These are phyloP conservation scores for Drosophila cyrtoloma DNA, from an alignment of 2,888 invertebrate species.

Conservation along the genomic window DNA sequence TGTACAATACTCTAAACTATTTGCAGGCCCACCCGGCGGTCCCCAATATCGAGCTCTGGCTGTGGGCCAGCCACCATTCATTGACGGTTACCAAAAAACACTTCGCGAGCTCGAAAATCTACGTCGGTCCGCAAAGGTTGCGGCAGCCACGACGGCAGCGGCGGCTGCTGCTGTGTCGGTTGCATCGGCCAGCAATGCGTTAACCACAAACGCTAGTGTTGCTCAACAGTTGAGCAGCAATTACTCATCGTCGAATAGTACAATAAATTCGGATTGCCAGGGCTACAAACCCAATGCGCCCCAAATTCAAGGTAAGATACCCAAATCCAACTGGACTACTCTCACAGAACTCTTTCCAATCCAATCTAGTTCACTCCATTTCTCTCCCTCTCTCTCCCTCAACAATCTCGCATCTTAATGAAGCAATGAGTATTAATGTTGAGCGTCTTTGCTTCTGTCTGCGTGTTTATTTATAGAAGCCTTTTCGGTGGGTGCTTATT, in stretches of 20 bases:
- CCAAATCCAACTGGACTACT: not conserved
- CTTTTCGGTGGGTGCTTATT: not conserved
- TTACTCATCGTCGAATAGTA: slow-evolving; percentile 85
- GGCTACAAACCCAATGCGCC: slow-evolving; percentile 88
- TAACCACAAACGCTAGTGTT: slow-evolving; percentile 67
- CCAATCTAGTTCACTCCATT: not conserved
- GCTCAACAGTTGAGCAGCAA: slow-evolving; percentile 80
- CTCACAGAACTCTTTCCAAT: not conserved
- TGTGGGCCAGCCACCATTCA: slow-evolving; percentile 90
- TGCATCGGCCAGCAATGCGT: slow-evolving; percentile 39
- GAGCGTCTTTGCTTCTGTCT: not conserved
- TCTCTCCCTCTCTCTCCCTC: not conserved
- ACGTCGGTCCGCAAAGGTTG: slow-evolving; percentile 86
- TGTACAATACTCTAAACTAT: not conserved
- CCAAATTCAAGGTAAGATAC: slow-evolving; percentile 84
- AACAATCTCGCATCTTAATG: not conserved
- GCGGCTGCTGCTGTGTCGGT: slow-evolving; percentile 61
- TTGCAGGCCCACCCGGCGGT: slow-evolving; percentile 87
- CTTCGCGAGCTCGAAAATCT: slow-evolving; percentile 90
- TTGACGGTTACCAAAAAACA: slow-evolving; percentile 88
- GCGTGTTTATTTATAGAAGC: not conserved
- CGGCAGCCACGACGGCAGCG: slow-evolving; percentile 82
- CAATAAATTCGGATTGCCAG: slow-evolving; percentile 86
- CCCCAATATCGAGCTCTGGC: slow-evolving; percentile 91
- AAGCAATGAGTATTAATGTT: not conserved